Base-by-base conservation (phyloP, 2,797 vertebrate genomes). In the Apogon talboti region DNA sequence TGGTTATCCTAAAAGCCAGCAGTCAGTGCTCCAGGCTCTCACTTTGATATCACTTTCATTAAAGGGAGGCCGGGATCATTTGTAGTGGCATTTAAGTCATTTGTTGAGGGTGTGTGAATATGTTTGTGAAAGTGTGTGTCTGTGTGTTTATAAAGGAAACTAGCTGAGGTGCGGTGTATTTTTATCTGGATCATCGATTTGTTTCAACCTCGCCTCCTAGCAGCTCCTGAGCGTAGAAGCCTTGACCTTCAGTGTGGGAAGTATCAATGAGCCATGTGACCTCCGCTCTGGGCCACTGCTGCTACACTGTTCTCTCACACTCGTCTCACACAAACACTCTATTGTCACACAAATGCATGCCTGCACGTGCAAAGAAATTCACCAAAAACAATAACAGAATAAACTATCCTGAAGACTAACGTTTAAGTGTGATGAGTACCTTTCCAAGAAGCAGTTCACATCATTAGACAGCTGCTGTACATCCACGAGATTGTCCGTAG, bases 151-250 rank as follows among this genome's bases (percentile, higher is more conserved):
- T 87, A 88, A 84, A 89, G 78, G 78, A 86, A 80, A 78, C 73
- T 77, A 57, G 79, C 79, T 82, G 87, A 87, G 83, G 63, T 84
- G 84, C 83, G 75, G 89, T 82, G 88, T 92, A 93, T 93, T 92
- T 93, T 92, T 92, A 92, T 92, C 91, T 87, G 80, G 44, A 83
- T 57, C 85, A 93, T 93, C 74, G 91, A 93, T 93, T 89, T 90
- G 86, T 83, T 84, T 90, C 83, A 81, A 54, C 80, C 84, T 83
- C 72, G 70, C 64, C 77, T 87, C 71, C 81, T 82, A n/a, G 9
- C 78, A 81, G 81, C 76, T 83, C 66, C 84, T 84, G 83, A 72
- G 86, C 86, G 88, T 76, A 82, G 85, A 80, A 89, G 87, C 79
- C 83, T 82, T 91, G 91, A 93, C 92, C 92, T 93, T 93, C 91